Percentiles rank a stretch among this genome's conserved stretches.
These are phyloP conservation scores for Elgaria multicarinata DNA, from an alignment of 2,113 vertebrate species.

Conservation along the genomic window DNA sequence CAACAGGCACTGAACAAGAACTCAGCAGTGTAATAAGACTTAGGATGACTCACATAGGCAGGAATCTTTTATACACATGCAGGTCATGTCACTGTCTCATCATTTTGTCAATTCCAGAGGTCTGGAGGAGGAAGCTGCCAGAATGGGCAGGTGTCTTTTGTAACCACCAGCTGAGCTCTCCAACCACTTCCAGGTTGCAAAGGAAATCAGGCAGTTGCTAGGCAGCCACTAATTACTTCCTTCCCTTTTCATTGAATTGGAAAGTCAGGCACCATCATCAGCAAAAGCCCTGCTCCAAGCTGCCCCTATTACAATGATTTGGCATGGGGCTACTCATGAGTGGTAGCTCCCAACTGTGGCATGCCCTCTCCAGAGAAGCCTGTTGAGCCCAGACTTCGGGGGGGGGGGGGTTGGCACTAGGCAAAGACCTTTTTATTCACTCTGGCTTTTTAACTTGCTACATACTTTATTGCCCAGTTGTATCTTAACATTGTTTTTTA, in stretches of 20 bases:
- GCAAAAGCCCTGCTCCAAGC: not conserved
- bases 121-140: not conserved
- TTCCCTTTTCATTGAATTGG: constrained; percentile 7
- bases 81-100: not conserved
- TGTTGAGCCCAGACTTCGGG: not conserved
- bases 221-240: not conserved
- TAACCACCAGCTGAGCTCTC: not conserved
- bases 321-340: not conserved
- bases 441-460: not conserved
- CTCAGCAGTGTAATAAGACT: not conserved
- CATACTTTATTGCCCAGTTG: not conserved
- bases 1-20: not conserved
- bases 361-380: not conserved
- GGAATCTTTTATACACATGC: not conserved
- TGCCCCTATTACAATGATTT: not conserved
- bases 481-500: not conserved
- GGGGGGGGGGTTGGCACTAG: not conserved
- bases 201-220: not conserved
- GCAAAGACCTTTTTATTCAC: not conserved
- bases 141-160: not conserved
- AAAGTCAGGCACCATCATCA: not conserved
- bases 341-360: too few species aligned
- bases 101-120: not conserved
- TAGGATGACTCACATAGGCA: not conserved
- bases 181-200: not conserved